These are phyloP conservation scores for Nipponacmea schrenckii DNA, from an alignment of 2,888 invertebrate genomes.

Conservation along the genomic window DNA sequence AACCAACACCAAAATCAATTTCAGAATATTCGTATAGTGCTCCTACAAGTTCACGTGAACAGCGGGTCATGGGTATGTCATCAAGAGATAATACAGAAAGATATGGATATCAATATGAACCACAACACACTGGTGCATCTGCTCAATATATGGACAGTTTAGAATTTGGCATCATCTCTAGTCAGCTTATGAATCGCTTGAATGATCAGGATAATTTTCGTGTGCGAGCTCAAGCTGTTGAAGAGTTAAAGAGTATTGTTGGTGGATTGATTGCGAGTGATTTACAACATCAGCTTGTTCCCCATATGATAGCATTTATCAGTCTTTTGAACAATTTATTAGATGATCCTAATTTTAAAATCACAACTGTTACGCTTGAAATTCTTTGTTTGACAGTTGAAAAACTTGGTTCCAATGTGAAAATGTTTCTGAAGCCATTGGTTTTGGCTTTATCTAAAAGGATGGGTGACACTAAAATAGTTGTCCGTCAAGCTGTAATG, in stretches of 20 bases:
- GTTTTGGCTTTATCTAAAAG: conserved; percentile 68
- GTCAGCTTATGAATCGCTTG: conserved; percentile 66
- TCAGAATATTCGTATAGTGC: conserved; percentile 18
- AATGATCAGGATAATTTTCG: conserved; percentile 73
- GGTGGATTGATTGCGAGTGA: conserved; percentile 54
- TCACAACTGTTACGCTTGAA: conserved; percentile 70
- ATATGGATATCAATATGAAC: conserved; percentile 24
- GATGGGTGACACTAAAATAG: conserved; percentile 70
- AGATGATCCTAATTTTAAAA: conserved; percentile 74
- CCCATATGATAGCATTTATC: conserved; percentile 75
- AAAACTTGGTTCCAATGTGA: conserved; percentile 65
- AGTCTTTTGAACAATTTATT: conserved; percentile 73
- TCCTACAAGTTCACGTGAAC: conserved; percentile 17
- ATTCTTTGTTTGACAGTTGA: conserved; percentile 69
- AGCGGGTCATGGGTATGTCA: conserved; percentile 9
- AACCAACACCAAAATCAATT: conserved; percentile 14
- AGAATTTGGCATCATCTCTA: conserved; percentile 69
- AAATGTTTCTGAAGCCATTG: conserved; percentile 70
- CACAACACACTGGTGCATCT: conserved; percentile 16
- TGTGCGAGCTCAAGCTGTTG: conserved; percentile 72
- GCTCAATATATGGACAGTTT: conserved; percentile 49
- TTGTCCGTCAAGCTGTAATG: conserved; percentile 70
- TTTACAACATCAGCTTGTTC: conserved; percentile 69
- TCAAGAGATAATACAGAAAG: conserved; percentile 18
- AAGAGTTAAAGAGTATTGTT: conserved; percentile 73